Evolutionary conservation across 2,797 vertebrate genomes (phyloP).

Genomic region (Lemur catta): DNA sequence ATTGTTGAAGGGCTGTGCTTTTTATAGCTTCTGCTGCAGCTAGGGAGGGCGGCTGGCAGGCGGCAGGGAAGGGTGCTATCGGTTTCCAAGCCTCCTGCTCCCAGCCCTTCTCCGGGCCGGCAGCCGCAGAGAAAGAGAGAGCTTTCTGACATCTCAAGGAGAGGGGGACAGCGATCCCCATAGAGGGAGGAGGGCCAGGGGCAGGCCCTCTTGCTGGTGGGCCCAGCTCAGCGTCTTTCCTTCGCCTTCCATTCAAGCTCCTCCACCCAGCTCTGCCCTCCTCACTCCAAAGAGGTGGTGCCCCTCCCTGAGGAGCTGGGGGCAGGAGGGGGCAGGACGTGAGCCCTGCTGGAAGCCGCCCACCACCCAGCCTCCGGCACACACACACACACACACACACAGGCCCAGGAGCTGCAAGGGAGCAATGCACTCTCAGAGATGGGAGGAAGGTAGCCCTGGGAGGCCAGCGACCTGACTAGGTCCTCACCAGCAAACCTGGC

Average conservation of each 20-base stretch:
- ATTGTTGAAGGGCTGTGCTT: slow-evolving; percentile 64
- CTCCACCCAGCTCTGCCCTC: background rate
- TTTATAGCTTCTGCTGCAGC: slow-evolving; percentile 69
- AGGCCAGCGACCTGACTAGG: background rate
- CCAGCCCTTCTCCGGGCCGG: background rate
- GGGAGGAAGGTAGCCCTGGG: background rate
- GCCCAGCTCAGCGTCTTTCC: slow-evolving; percentile 1
- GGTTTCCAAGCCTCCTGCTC: slow-evolving; percentile 50
- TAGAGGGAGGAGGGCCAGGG: background rate
- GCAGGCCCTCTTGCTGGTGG: background rate
- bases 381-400: background rate
- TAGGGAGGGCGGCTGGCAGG: slow-evolving; percentile 59
- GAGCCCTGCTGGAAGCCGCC: background rate
- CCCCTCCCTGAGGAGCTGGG: background rate
- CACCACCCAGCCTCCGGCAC: background rate
- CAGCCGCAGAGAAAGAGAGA: background rate
- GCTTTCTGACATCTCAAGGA: slow-evolving; percentile 34
- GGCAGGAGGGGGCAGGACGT: background rate
- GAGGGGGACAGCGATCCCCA: background rate
- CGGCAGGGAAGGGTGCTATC: slow-evolving; percentile 46
- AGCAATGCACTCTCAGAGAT: background rate
- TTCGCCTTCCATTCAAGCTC: background rate
- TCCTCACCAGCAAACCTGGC: background rate
- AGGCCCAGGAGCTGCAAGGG: background rate
- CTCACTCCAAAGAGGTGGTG: background rate